Conservation (phyloP, 2,797 vertebrate genomes). For the Triplophysa yarkandensis region DNA sequence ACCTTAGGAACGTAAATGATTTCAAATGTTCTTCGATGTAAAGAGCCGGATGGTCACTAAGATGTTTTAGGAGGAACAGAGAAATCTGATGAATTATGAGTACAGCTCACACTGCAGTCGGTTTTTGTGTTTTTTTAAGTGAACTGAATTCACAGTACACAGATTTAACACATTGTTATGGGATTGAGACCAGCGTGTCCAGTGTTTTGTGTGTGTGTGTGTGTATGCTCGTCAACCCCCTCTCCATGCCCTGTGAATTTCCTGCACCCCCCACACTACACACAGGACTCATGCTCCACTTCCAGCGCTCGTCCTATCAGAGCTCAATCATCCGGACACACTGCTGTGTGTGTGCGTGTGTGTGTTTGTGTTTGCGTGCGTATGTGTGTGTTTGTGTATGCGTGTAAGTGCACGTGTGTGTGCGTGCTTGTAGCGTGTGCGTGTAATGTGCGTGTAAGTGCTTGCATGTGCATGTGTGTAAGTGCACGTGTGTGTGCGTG, state of each 20-base stretch:
- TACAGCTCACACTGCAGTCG: background rate
- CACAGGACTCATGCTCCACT: slow-evolving; percentile 16
- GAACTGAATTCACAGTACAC: no score
- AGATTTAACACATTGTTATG: no score
- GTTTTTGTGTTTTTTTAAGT: background rate
- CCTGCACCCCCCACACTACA: background rate
- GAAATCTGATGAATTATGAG: background rate
- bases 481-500: no score
- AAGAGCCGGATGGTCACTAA: background rate
- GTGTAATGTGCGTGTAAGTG: no score
- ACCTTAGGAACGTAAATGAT: slow-evolving; percentile 4
- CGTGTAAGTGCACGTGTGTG: background rate
- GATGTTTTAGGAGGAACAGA: background rate
- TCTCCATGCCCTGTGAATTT: background rate
- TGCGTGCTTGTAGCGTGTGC: no score
- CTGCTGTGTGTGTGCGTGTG: no score
- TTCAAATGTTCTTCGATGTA: background rate
- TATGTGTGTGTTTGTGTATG: background rate
- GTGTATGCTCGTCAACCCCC: background rate
- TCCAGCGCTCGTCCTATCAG: slow-evolving; percentile 55
- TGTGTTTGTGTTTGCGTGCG: slow-evolving; percentile 1
- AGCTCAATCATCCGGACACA: slow-evolving; percentile 55
- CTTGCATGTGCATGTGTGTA: no score
- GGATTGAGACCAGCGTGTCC: background rate
- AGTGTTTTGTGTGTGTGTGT: background rate